Evolutionary conservation across 2,113 vertebrate species (phyloP), one percentile per base, ranked within the genome.

Genomic region (Indri indri): DNA sequence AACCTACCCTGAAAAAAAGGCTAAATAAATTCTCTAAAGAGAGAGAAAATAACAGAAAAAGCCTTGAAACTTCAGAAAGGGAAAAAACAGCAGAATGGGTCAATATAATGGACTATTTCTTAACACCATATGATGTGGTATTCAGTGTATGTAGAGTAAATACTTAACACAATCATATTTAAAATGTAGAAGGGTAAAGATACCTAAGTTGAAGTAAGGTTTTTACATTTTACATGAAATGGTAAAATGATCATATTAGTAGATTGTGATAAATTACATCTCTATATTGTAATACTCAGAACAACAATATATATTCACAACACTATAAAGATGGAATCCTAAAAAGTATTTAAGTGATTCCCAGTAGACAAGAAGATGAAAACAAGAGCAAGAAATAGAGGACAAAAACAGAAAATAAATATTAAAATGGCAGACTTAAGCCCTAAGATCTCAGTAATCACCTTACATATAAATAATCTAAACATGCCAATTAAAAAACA

Each of bases 381-480:
- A 84, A 57, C 32, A 94, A 50, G 50, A 77, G 70, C 27, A 45
- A 80, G 25, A 61, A 80, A 86, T n/a, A 59, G 70, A 18, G 52
- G 34, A 59, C 12, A 71, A 6, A 79, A 87, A 66, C 54, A 76
- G 30, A 82, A 77, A 42, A n/a, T 74, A 66, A 76, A 47, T 32
- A 52, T 30, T 27, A 45, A 76, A 85, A 71, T 79, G 71, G 0
- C 9, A 90, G 52, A 22, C 45, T 88, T 88, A 89, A 52, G 14
- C 8, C 27, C 50, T 83, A 76, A n/a, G 4, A 66, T 81, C 54
- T 42, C 9, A 92, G 27, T 45, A 85, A 82, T 89, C 71, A 47
- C 40, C 40, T 80, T 63, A 89, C 82, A 83, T 91, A 54, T 42
- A 66, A 91, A 40, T 92, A 92, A 80, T 59, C 27, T 68, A 92